Conservation (phyloP, 2,888 invertebrate genomes). For the Clanis bilineata region DNA sequence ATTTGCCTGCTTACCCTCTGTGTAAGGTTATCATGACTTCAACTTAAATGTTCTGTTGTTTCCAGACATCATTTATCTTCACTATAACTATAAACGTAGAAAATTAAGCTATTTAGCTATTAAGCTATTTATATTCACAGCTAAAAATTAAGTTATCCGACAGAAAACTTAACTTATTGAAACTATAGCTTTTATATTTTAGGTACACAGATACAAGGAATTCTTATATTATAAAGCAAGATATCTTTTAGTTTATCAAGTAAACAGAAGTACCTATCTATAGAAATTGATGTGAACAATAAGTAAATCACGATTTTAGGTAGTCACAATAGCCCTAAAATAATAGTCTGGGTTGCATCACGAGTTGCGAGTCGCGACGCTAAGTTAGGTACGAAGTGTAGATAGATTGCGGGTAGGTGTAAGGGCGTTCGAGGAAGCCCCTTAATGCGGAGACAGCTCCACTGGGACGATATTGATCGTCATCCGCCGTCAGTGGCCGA, state of each 20-base stretch:
- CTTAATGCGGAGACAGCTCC: slow-evolving; percentile 80
- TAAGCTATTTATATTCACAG: too few relatives aligned
- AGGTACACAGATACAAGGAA: too few relatives aligned
- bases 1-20: neutral
- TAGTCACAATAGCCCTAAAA: neutral
- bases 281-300: neutral
- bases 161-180: too few relatives aligned
- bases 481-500: slow-evolving; percentile 79
- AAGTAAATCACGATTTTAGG: neutral
- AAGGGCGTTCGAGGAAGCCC: slow-evolving; percentile 81
- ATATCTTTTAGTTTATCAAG: neutral
- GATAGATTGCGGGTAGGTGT: slow-evolving; percentile 72
- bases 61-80: neutral
- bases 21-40: neutral
- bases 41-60: neutral
- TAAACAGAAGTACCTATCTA: neutral
- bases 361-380: too few relatives aligned
- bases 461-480: slow-evolving; percentile 80
- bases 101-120: too few relatives aligned
- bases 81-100: too few relatives aligned
- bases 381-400: slow-evolving; percentile 50
- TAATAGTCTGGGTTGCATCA: slow-evolving; percentile 23
- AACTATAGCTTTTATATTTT: too few relatives aligned
- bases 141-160: too few relatives aligned
- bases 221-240: neutral